phyloP scores from a whole-genome alignment of 2,797 vertebrate species.

The Iguana delicatissima region DNA sequence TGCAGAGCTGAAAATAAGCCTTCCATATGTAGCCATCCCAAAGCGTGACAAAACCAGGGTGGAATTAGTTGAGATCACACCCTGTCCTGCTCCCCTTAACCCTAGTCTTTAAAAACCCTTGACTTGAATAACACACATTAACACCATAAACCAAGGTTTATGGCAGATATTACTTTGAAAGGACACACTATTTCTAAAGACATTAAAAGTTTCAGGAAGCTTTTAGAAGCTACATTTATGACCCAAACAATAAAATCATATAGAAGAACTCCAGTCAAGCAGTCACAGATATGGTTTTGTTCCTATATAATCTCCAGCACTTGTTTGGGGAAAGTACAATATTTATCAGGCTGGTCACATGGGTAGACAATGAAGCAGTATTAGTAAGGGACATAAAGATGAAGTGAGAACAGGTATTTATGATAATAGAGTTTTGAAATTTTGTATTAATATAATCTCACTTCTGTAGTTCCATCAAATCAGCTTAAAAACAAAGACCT shows the following conservation, averaged over 20 bases:
- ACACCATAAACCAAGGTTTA: conserved; percentile 3
- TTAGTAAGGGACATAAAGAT: neutral
- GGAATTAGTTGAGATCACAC: conserved; percentile 22
- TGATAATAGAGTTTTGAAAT: neutral
- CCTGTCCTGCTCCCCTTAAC: conserved; percentile 43
- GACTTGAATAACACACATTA: neutral
- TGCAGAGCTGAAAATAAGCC: conserved; percentile 54
- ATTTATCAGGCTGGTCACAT: neutral
- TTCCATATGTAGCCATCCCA: conserved; percentile 51
- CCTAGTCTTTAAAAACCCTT: neutral
- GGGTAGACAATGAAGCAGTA: neutral
- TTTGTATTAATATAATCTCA: neutral
- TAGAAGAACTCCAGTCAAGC: rapidly evolving
- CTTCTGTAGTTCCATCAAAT: neutral
- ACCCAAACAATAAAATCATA: rapidly evolving
- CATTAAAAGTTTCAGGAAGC: neutral
- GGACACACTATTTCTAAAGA: rapidly evolving
- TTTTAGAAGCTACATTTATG: rapidly evolving
- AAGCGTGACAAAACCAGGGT: conserved; percentile 40
- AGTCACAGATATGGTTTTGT: neutral
- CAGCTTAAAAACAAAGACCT: neutral
- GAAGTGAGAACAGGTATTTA: neutral
- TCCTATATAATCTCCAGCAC: neutral
- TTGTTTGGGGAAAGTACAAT: neutral
- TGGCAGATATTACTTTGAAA: neutral